phyloP scores from a whole-genome alignment of 2,113 vertebrate genomes.

The Pandion haliaetus region DNA sequence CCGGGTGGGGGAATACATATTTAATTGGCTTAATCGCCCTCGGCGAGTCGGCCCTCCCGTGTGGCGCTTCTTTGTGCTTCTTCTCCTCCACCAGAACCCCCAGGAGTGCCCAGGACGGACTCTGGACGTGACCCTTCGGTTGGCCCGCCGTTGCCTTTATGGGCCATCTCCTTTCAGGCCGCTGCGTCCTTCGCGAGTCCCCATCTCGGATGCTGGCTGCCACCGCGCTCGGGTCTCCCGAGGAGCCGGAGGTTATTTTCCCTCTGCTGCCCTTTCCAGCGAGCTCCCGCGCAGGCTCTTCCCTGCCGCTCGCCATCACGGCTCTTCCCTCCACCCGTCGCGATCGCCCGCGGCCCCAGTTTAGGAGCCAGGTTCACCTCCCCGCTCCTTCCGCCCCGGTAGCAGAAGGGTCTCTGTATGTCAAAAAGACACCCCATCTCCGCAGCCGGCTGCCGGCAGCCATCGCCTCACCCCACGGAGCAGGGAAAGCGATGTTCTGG shows the following conservation, averaged over 20 bases:
- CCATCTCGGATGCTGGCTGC: neutral
- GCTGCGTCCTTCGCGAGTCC: neutral
- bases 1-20: neutral
- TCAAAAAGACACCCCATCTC: neutral
- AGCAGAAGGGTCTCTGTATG: neutral
- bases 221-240: neutral
- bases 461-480: neutral
- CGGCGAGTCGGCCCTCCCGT: neutral
- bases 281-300: neutral
- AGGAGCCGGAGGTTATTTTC: neutral
- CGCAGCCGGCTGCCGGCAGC: neutral
- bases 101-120: neutral
- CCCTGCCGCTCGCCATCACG: neutral
- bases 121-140: neutral
- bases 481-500: neutral
- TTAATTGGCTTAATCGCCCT: conserved; percentile 22
- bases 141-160: neutral
- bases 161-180: neutral
- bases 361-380: neutral
- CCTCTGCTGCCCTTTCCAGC: neutral
- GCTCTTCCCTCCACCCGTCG: neutral
- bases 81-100: neutral
- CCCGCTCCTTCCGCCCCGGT: neutral
- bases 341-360: neutral
- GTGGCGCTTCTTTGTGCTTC: conserved; percentile 2